phyloP scores from a whole-genome alignment of 2,113 vertebrate genomes.

The Glaucomys volans region DNA sequence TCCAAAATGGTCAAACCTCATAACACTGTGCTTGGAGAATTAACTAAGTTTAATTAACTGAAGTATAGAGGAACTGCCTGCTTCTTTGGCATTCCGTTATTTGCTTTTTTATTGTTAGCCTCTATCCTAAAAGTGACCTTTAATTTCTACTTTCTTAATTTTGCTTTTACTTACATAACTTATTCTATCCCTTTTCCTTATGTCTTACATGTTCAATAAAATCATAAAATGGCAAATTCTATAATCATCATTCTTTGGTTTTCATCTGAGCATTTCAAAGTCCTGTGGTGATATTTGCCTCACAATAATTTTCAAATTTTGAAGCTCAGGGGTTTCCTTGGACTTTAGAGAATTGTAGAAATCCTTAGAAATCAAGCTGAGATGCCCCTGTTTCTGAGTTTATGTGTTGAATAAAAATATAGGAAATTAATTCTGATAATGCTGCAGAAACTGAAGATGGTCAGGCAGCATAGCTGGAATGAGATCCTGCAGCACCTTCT shows the following conservation, averaged over 20 bases:
- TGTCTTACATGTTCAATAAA: background rate
- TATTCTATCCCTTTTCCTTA: background rate
- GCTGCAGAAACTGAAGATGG: background rate
- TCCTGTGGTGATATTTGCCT: background rate
- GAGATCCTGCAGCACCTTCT: background rate
- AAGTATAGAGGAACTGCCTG: background rate
- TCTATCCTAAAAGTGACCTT: background rate
- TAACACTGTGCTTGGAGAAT: background rate
- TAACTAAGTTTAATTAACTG: background rate
- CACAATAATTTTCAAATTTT: background rate
- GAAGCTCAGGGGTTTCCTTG: background rate
- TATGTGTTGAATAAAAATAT: background rate
- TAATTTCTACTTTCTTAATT: slow-evolving; percentile 16
- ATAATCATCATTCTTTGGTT: background rate
- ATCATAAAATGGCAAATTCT: background rate
- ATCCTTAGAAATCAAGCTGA: background rate
- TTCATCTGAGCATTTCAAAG: background rate
- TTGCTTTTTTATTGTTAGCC: background rate
- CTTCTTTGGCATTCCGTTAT: background rate
- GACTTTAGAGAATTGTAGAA: background rate
- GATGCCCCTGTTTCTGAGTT: background rate
- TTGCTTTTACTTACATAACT: background rate
- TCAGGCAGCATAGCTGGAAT: background rate
- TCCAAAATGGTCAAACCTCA: background rate
- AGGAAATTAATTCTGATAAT: background rate